phyloP scores from a whole-genome alignment of 2,888 invertebrate genomes.

The Elmis aenea region DNA sequence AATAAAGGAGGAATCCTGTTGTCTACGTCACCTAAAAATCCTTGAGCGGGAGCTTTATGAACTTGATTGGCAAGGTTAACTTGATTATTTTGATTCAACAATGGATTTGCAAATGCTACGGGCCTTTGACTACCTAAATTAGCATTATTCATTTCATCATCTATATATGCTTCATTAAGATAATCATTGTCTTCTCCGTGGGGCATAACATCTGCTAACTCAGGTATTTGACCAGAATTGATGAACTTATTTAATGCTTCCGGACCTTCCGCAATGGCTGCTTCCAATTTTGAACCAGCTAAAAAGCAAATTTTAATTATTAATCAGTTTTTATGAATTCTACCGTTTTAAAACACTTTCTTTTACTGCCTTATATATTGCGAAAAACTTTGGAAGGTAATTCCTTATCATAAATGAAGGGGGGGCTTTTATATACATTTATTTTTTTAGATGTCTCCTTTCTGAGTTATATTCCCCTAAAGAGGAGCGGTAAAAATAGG shows the following conservation, averaged over 20 bases:
- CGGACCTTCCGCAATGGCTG: conserved; percentile 72
- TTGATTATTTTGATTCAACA: conserved; percentile 6
- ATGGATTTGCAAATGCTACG: conserved; percentile 3
- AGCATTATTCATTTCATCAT: conserved; percentile 45
- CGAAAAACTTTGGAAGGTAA: too few species aligned
- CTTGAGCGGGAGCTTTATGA: neutral
- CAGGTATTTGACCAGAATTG: conserved; percentile 75
- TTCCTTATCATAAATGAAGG: too few species aligned
- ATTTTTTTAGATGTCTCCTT: too few species aligned
- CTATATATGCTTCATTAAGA: conserved; percentile 45
- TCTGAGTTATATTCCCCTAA: too few species aligned
- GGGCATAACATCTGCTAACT: conserved; percentile 72
- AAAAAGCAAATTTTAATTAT: too few species aligned
- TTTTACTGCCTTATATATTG: too few species aligned
- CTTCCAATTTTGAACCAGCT: conserved; percentile 71
- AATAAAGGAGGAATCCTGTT: conserved; percentile 2
- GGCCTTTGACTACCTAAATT: conserved; percentile 8
- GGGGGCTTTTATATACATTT: too few species aligned
- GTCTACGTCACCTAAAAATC: conserved; percentile 1
- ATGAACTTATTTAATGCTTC: conserved; percentile 72
- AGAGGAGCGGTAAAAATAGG: too few species aligned
- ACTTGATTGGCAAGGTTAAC: conserved; percentile 1
- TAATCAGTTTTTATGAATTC: too few species aligned
- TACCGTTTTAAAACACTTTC: too few species aligned
- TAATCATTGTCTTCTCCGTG: conserved; percentile 55